Evolutionary conservation across 1,140 invertebrate species (phyloP).

Genomic region (Phymorhynchus buccinoides): DNA sequence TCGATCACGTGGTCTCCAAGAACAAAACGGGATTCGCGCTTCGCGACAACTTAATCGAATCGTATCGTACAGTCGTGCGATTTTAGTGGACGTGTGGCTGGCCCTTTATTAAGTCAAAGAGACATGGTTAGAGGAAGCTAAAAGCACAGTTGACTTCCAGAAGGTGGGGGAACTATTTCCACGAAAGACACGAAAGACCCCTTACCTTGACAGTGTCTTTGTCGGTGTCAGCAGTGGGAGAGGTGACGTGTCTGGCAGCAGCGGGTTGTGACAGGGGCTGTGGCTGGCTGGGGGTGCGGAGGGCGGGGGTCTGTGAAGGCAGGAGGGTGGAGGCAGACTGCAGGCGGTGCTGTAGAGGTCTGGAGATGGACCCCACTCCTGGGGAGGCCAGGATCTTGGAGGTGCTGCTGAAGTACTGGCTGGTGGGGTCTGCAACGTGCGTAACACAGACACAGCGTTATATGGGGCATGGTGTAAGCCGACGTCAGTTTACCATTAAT

Average conservation of each 20-base stretch:
- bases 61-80: no score
- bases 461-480: neutral
- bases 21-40: no score
- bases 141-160: no score
- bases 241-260: neutral
- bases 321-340: constrained; percentile 13
- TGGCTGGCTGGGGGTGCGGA: neutral
- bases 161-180: no score
- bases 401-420: constrained; percentile 28
- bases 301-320: neutral
- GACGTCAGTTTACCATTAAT: no score
- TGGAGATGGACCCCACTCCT: constrained; percentile 25
- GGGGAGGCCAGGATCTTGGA: constrained; percentile 33
- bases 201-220: neutral
- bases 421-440: constrained; percentile 16
- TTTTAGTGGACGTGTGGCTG: no score
- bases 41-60: no score
- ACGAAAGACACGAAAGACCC: no score
- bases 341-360: constrained; percentile 6
- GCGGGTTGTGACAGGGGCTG: no score
- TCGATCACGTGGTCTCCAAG: no score
- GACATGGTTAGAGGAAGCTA: no score
- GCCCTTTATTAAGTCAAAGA: no score
- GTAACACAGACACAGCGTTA: neutral
- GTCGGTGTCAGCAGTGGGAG: neutral